Percentiles rank a stretch among this genome's conserved stretches.
phyloP scores from a whole-genome alignment of 2,888 invertebrate species.

The Harpagoxenus sublaevis region DNA sequence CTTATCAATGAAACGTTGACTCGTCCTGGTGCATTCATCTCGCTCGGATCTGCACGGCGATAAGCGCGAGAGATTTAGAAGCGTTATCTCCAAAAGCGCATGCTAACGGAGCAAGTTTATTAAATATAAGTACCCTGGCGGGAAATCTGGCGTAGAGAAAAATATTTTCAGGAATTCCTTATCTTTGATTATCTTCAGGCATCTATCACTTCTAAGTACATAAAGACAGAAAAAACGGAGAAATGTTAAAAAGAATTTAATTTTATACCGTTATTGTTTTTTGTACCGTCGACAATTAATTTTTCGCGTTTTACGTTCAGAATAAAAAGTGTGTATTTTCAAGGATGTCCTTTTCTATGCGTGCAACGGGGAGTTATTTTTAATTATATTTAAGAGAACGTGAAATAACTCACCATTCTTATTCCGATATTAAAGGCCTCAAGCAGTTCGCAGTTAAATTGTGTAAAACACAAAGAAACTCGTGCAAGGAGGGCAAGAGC shows the following conservation, averaged over 20 bases:
- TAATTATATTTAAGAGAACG: neutral
- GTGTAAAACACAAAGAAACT: slow-evolving; percentile 1
- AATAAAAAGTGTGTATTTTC: neutral
- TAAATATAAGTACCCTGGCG: neutral
- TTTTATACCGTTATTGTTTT: neutral
- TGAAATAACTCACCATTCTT: neutral
- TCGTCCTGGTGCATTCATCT: neutral
- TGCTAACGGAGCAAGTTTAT: neutral
- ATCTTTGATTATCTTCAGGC: neutral
- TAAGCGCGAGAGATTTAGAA: neutral
- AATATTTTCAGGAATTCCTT: slow-evolving; percentile 9
- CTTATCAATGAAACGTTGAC: neutral
- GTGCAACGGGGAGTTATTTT: neutral
- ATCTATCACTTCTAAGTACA: neutral
- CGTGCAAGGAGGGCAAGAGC: neutral
- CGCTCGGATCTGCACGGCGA: neutral
- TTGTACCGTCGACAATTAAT: no score
- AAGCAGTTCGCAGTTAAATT: neutral
- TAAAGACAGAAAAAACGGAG: neutral
- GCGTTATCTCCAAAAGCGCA: slow-evolving; percentile 15
- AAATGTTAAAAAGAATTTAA: neutral
- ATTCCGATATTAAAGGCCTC: neutral
- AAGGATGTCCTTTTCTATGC: neutral
- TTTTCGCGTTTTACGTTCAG: neutral
- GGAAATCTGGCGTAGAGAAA: neutral